Conservation (phyloP, 1,140 invertebrate genomes). For the Dolichoris vasculosae region DNA sequence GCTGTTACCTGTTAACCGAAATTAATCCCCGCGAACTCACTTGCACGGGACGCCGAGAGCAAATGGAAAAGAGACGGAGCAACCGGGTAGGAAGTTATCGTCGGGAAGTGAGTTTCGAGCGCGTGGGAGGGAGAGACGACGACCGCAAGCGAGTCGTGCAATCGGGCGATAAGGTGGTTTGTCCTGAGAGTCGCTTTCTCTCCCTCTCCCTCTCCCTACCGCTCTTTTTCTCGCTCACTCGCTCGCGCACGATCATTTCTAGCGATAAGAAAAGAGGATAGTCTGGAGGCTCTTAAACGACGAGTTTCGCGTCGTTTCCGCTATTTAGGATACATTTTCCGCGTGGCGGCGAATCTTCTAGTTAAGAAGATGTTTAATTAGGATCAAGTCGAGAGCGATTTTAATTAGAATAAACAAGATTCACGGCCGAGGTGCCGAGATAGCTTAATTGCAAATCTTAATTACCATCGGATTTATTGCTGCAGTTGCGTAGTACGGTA, state of each 20-base stretch:
- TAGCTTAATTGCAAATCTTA: slow-evolving; percentile 52
- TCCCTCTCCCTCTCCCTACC: neutral
- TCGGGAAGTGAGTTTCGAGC: neutral
- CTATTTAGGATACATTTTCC: slow-evolving; percentile 45
- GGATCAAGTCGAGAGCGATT: slow-evolving; percentile 44
- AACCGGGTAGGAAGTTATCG: neutral
- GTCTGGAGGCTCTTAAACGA: slow-evolving; percentile 7
- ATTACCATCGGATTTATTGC: slow-evolving; percentile 50
- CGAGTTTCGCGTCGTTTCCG: slow-evolving; percentile 41
- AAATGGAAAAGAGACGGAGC: neutral
- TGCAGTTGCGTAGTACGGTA: slow-evolving; percentile 36
- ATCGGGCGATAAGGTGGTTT: slow-evolving; percentile 46
- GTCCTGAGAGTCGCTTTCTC: neutral
- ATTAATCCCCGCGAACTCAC: slow-evolving; percentile 52
- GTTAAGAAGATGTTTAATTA: slow-evolving; percentile 53
- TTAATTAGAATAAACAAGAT: slow-evolving; percentile 54
- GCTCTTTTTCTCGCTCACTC: neutral
- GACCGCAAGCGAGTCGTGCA: slow-evolving; percentile 17
- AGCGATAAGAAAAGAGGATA: slow-evolving; percentile 13
- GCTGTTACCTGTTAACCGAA: slow-evolving; percentile 58
- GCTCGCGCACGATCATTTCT: neutral
- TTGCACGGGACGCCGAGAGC: neutral
- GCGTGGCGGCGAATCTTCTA: slow-evolving; percentile 22
- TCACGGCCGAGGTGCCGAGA: slow-evolving; percentile 26
- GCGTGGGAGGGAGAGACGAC: neutral